phyloP scores from a whole-genome alignment of 2,113 vertebrate genomes.

The Cnemophilus loriae region DNA sequence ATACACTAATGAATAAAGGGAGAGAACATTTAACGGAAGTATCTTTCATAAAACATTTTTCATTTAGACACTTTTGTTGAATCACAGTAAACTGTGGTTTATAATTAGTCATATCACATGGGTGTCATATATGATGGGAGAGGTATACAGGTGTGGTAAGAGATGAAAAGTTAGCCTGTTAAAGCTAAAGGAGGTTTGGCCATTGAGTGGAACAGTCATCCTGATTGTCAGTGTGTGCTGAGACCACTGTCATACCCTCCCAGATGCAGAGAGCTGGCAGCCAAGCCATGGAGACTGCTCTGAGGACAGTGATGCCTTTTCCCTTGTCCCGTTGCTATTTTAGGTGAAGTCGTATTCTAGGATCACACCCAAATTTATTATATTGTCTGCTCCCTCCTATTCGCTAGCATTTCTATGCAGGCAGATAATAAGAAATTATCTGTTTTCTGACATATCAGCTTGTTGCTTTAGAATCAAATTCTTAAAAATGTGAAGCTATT shows the following conservation, averaged over 20 bases:
- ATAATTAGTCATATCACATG: background rate
- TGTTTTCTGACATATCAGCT: background rate
- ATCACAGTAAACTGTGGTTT: background rate
- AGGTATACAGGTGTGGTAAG: background rate
- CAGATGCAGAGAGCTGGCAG: background rate
- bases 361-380: background rate
- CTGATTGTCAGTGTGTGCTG: background rate
- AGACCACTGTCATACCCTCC: fast-evolving
- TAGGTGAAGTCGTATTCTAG: background rate
- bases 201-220: background rate
- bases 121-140: background rate
- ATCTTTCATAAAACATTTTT: background rate
- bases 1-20: background rate
- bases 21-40: background rate
- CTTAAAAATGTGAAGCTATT: background rate
- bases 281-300: background rate
- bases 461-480: background rate
- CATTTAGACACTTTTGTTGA: background rate
- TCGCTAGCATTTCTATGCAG: background rate
- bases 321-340: background rate
- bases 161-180: background rate
- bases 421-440: background rate
- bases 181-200: background rate
- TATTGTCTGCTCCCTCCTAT: background rate
- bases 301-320: background rate